phyloP scores from a whole-genome alignment of 2,797 vertebrate species.

The Phalloptychus januarius region DNA sequence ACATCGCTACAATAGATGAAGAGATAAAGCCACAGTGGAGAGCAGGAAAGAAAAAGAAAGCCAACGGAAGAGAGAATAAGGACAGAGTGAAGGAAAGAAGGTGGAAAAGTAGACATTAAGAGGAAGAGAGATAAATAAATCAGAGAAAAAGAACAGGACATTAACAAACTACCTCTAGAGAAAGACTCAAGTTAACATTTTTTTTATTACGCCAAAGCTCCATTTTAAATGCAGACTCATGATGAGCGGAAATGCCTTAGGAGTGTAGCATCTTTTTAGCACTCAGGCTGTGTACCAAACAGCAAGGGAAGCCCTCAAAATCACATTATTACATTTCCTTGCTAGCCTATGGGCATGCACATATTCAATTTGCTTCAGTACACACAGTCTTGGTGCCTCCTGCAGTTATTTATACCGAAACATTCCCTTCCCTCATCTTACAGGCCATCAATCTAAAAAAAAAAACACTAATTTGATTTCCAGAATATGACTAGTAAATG shows the following conservation, averaged over 20 bases:
- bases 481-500: slow-evolving; percentile 27
- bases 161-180: slow-evolving; percentile 26
- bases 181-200: slow-evolving; percentile 38
- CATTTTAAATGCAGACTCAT: slow-evolving; percentile 53
- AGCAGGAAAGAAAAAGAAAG: slow-evolving; percentile 2
- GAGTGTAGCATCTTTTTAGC: slow-evolving; percentile 60
- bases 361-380: slow-evolving; percentile 58
- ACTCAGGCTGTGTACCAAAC: slow-evolving; percentile 38
- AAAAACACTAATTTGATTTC: slow-evolving; percentile 50
- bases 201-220: slow-evolving; percentile 37
- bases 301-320: slow-evolving; percentile 55
- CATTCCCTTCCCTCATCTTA: slow-evolving; percentile 33
- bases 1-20: slow-evolving; percentile 83
- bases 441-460: slow-evolving; percentile 38
- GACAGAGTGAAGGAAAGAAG: slow-evolving; percentile 35
- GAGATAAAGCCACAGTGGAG: slow-evolving; percentile 19
- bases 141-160: slow-evolving; percentile 25
- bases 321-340: slow-evolving; percentile 54
- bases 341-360: slow-evolving; percentile 45
- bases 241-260: slow-evolving; percentile 57
- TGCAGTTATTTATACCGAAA: slow-evolving; percentile 47
- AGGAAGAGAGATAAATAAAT: slow-evolving; percentile 21
- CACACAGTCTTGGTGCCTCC: slow-evolving; percentile 36
- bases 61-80: slow-evolving; percentile 17
- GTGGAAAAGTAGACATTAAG: slow-evolving; percentile 25